These are phyloP conservation scores for Cotesia congregata DNA, from an alignment of 2,888 invertebrate species.

Conservation along the genomic window DNA sequence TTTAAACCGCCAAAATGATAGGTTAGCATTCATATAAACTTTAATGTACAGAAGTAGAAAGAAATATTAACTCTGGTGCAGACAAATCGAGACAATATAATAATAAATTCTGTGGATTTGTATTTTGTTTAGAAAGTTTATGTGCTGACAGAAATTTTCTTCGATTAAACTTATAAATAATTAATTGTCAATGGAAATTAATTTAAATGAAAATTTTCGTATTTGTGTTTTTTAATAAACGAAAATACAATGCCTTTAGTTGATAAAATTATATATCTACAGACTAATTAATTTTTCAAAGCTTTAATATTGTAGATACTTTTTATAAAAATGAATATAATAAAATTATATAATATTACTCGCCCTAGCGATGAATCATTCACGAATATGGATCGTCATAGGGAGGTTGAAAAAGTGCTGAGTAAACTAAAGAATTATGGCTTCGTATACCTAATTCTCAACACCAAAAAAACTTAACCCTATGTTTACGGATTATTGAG, in stretches of 20 bases:
- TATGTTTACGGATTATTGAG: conserved; percentile 45
- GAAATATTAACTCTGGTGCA: too few species aligned
- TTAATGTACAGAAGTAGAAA: too few species aligned
- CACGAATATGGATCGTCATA: neutral
- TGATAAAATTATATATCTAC: neutral
- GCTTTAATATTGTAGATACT: neutral
- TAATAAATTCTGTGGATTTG: too few species aligned
- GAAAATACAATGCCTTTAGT: too few species aligned
- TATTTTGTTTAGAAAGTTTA: too few species aligned
- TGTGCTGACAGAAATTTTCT: too few species aligned
- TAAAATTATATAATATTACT: neutral
- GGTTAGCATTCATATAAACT: too few species aligned
- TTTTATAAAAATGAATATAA: neutral
- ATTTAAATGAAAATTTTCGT: neutral
- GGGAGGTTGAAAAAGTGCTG: conserved; percentile 8
- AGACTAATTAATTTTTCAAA: neutral
- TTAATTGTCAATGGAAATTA: too few species aligned
- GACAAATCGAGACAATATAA: too few species aligned
- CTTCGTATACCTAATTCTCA: conserved; percentile 13
- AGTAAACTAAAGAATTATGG: conserved; percentile 12
- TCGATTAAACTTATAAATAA: too few species aligned
- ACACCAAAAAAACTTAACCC: conserved; percentile 8
- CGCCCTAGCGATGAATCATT: conserved; percentile 1
- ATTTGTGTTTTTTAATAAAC: neutral
- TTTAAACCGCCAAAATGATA: too few species aligned